Base-by-base conservation (phyloP, 2,888 invertebrate genomes). In the Acanthosepion pharaonis region DNA sequence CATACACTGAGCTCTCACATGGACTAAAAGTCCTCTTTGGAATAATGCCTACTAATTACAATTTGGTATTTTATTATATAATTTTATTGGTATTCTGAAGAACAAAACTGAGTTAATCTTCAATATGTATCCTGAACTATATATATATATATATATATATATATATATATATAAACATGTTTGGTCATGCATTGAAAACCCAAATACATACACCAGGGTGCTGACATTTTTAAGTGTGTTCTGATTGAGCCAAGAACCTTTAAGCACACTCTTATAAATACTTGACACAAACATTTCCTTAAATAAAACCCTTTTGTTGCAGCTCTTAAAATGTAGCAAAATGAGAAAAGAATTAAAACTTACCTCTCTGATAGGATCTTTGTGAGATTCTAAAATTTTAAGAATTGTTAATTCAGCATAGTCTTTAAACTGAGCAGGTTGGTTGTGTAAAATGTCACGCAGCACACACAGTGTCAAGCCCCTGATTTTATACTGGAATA, bases 331-430 rank as follows among this genome's bases (percentile, higher is more conserved):
- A n/a, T 9, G 3, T 25, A 59, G 20, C 59, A 64, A 64, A 6
- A 64, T 8, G 28, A 92, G 8, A 92, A 3, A 48, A 42, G 48
- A 92, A 51, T 42, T 42, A 94, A 53, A 51, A 93, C 95, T 48
- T 96, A 98, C 98, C 96, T 98, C 98, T 97, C 98, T 98, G 96
- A 98, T 97, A 94, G 97, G 96, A 96, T 98, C 98, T 96, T 98
- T 98, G 98, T 99, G 99, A 94, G 99, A 98, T 97, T 98, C 98
- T 96, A 99, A 98, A 28, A 99, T 98, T 97, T 98, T 98, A 94
- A 99, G 98, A 94, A 99, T 98, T 91, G 99, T 98, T 94, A 99
- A 98, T 98, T 99, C 99, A 94, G 99, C 98, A 98, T 99, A 99
- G 96, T 98, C 98, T 95, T 98, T 98, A 98, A 99, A 99, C 96